phyloP scores from a whole-genome alignment of 1,140 invertebrate species.

The Aleiodes sp. region DNA sequence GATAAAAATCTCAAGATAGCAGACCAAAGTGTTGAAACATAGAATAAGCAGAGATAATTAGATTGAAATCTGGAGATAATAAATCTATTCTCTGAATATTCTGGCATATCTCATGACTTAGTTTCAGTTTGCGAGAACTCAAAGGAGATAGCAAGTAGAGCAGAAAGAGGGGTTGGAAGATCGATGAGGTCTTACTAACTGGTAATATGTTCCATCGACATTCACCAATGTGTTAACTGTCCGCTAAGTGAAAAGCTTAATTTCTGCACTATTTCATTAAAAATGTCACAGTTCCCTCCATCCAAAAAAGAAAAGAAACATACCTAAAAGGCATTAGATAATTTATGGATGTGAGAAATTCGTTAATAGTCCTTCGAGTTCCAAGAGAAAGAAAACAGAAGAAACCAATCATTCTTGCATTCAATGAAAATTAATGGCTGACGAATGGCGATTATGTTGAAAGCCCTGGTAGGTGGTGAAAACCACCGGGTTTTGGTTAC shows the following conservation, averaged over 20 bases:
- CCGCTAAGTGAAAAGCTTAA: constrained; percentile 33
- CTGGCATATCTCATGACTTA: neutral
- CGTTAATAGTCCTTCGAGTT: neutral
- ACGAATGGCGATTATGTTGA: neutral
- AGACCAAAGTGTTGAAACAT: neutral
- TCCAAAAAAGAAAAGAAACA: neutral
- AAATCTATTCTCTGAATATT: neutral
- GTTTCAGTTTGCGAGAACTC: neutral
- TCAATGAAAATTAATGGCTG: neutral
- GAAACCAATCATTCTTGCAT: too few relatives aligned
- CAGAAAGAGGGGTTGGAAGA: constrained; percentile 21
- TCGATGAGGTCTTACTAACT: constrained; percentile 28
- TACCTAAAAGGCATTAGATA: too few relatives aligned
- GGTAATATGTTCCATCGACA: constrained; percentile 26
- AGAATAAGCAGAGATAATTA: too few relatives aligned
- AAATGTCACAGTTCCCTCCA: neutral
- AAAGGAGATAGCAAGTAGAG: neutral
- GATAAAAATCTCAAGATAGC: too few relatives aligned
- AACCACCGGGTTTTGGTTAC: neutral
- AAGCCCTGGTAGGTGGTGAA: neutral
- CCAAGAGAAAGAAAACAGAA: neutral
- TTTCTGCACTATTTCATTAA: neutral
- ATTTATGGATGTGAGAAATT: too few relatives aligned
- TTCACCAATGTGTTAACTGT: constrained; percentile 28
- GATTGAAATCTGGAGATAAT: too few relatives aligned